Conservation (phyloP, 2,888 invertebrate species). For the Ophonus ardosiacus region DNA sequence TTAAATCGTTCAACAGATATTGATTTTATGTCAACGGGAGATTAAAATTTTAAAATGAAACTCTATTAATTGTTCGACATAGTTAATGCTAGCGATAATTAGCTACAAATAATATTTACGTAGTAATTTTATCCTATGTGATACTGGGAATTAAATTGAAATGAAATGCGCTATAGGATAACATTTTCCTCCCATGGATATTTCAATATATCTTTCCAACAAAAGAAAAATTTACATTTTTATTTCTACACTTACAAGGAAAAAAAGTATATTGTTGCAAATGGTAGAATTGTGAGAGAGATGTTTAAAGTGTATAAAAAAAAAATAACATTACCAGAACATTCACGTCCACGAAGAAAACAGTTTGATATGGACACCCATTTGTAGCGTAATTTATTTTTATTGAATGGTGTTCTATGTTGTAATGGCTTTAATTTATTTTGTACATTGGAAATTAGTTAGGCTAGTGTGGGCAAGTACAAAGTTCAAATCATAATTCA, state of each 20-base stretch:
- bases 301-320: not conserved
- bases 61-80: not conserved
- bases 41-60: slow-evolving; percentile 28
- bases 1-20: not conserved
- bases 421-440: not conserved
- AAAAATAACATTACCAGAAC: not conserved
- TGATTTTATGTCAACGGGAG: slow-evolving; percentile 1
- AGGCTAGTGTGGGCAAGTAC: not conserved
- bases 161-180: not conserved
- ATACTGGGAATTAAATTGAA: not conserved
- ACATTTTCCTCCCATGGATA: not conserved
- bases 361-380: too few relatives aligned
- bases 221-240: not conserved
- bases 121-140: not conserved
- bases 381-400: too few relatives aligned
- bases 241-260: not conserved
- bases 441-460: not conserved
- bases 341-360: too few relatives aligned
- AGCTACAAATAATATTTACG: not conserved
- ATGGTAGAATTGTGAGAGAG: not conserved
- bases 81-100: not conserved
- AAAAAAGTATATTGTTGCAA: not conserved
- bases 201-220: not conserved
- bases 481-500: not conserved
- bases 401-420: too few relatives aligned